Evolutionary conservation across 1,140 invertebrate genomes (phyloP).

Genomic region (Schlechtendalia chinensis): DNA sequence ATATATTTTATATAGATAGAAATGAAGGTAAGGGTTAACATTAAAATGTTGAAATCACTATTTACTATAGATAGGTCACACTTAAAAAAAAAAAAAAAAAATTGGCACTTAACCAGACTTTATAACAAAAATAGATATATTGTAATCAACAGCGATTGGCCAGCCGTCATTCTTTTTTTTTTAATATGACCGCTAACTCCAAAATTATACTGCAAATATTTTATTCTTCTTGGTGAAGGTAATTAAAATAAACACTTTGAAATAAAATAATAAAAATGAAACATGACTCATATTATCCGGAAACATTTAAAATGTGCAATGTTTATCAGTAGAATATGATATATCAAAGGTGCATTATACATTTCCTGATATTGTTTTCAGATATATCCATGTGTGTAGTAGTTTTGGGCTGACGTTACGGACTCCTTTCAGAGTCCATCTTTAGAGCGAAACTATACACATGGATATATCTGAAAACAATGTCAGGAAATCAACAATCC

Average conservation of each 20-base stretch:
- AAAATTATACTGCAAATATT: not conserved
- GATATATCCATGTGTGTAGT: too few species aligned
- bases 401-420: too few species aligned
- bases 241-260: not conserved
- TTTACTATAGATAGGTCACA: slow-evolving; percentile 30
- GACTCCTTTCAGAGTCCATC: too few species aligned
- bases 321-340: not conserved
- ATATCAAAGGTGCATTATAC: too few species aligned
- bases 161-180: not conserved
- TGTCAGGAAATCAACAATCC: too few species aligned
- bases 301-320: not conserved
- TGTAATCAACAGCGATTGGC: not conserved
- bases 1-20: not conserved
- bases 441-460: too few species aligned
- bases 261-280: not conserved
- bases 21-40: not conserved
- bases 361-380: too few species aligned
- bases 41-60: not conserved
- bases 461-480: too few species aligned
- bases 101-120: slow-evolving; percentile 11
- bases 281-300: not conserved
- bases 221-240: not conserved
- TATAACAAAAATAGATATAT: slow-evolving; percentile 14
- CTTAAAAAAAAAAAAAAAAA: too few species aligned
- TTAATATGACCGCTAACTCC: slow-evolving; percentile 6